phyloP scores from a whole-genome alignment of 2,113 vertebrate species.

The Prinia subflava region DNA sequence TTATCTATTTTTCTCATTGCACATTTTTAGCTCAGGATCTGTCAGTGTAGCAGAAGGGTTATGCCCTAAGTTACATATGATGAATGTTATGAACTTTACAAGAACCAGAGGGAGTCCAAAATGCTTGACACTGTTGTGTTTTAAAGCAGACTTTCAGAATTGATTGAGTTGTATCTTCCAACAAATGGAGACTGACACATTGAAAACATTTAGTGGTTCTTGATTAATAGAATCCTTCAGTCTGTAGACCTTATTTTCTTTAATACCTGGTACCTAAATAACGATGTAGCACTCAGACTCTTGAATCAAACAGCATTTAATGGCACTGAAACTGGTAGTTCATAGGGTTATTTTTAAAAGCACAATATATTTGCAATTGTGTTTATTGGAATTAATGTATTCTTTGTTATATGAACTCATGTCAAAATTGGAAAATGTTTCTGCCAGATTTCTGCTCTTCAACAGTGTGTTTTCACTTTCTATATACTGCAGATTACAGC shows the following conservation, averaged over 20 bases:
- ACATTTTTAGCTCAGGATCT: background rate
- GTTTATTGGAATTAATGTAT: background rate
- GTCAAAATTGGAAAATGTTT: background rate
- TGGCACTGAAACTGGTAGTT: background rate
- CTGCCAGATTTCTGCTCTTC: background rate
- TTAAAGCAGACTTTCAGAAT: background rate
- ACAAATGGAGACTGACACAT: background rate
- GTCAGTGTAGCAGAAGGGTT: background rate
- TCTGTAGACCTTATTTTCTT: background rate
- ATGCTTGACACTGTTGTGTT: background rate
- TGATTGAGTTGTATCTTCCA: background rate
- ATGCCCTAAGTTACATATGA: background rate
- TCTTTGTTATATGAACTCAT: background rate
- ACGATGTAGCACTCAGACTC: background rate
- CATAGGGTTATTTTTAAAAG: background rate
- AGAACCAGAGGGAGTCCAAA: background rate
- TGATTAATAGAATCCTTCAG: background rate
- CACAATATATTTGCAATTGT: background rate
- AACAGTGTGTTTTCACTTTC: background rate
- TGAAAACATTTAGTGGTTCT: background rate
- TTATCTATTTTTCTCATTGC: background rate
- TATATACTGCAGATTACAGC: background rate
- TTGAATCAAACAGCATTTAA: background rate
- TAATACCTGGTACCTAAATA: background rate
- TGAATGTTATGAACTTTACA: background rate